Percentiles rank a stretch among this genome's conserved stretches.
phyloP scores from a whole-genome alignment of 1,140 invertebrate genomes.

The Probaryconus sp. region DNA sequence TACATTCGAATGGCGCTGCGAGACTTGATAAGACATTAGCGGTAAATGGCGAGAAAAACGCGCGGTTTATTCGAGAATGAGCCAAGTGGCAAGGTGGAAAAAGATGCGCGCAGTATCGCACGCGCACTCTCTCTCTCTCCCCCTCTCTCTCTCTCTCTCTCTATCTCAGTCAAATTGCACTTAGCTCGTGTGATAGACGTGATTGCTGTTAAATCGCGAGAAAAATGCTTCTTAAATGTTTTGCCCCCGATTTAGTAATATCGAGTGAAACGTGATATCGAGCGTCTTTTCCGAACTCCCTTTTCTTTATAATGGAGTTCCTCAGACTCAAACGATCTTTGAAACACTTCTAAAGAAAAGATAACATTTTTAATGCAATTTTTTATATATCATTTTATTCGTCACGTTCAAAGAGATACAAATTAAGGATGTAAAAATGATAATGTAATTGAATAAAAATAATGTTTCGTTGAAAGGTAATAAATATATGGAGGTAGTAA shows the following conservation, averaged over 20 bases:
- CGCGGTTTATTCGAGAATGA: conserved; percentile 39
- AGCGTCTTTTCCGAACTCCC: not conserved
- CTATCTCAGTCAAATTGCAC: conserved; percentile 42
- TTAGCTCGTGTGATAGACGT: conserved; percentile 40
- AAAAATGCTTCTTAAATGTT: conserved; percentile 40
- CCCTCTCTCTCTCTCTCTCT: no score
- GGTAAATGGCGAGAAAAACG: conserved; percentile 47
- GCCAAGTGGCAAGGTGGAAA: conserved; percentile 40
- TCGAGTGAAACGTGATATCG: conserved; percentile 11
- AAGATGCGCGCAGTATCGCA: conserved; percentile 27
- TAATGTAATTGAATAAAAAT: no score
- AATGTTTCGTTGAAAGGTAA: no score
- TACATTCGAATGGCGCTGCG: conserved; percentile 27
- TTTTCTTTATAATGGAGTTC: not conserved
- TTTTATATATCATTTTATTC: no score
- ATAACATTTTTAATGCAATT: no score
- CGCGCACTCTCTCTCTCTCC: conserved; percentile 17
- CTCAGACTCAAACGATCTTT: no score
- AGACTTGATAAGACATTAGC: conserved; percentile 41
- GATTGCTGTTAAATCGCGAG: conserved; percentile 40
- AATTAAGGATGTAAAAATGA: no score
- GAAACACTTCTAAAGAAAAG: no score
- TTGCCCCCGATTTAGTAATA: conserved; percentile 34
- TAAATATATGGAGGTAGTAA: no score
- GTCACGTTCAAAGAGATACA: no score